These are phyloP conservation scores for Platanista minor DNA, from an alignment of 2,113 vertebrate species.

Conservation along the genomic window DNA sequence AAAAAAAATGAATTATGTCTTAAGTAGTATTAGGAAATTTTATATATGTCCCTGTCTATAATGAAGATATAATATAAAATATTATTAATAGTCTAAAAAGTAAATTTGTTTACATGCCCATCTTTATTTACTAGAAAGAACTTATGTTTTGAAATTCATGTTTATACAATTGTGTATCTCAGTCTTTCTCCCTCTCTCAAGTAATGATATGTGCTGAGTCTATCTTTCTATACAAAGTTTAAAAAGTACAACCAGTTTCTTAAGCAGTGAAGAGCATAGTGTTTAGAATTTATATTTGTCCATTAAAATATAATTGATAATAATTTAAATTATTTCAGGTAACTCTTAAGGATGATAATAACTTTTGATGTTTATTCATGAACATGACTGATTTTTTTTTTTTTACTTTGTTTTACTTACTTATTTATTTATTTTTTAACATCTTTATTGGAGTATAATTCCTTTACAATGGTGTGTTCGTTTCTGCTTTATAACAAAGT, in stretches of 20 bases:
- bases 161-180: background rate
- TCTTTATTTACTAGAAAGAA: background rate
- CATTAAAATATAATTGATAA: background rate
- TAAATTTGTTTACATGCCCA: background rate
- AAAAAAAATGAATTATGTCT: background rate
- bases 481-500: no score
- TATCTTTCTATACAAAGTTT: background rate
- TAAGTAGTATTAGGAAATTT: background rate
- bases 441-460: no score
- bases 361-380: background rate
- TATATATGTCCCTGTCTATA: background rate
- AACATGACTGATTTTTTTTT: background rate
- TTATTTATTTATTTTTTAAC: no score
- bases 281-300: background rate
- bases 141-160: background rate
- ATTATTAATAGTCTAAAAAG: background rate
- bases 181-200: background rate
- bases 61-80: background rate
- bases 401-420: background rate
- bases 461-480: no score
- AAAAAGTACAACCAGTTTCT: background rate
- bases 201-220: background rate
- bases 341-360: constrained; percentile 10
- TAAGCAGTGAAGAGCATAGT: background rate
- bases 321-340: background rate